Evolutionary conservation across 2,888 invertebrate genomes (phyloP).

Genomic region (Augochlorella aurata): DNA sequence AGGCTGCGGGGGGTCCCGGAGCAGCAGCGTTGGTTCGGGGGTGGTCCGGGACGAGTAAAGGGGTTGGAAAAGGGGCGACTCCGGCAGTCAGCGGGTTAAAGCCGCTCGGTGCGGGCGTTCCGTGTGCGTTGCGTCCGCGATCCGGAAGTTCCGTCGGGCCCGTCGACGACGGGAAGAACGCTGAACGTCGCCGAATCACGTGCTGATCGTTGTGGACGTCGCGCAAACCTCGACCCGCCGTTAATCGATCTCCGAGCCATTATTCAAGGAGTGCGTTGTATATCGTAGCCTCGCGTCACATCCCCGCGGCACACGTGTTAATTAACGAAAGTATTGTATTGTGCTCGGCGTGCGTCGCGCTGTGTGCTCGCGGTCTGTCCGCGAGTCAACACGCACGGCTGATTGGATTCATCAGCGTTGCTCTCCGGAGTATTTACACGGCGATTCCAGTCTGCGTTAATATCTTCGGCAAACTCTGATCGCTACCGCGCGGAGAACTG

Average conservation of each 20-base stretch:
- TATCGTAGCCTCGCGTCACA: neutral
- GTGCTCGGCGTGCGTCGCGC: neutral
- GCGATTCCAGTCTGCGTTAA: neutral
- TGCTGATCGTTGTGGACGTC: conserved; percentile 21
- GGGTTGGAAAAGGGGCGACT: conserved; percentile 78
- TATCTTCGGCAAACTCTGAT: neutral
- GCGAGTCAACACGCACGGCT: neutral
- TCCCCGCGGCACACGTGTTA: neutral
- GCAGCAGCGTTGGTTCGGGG: conserved; percentile 58
- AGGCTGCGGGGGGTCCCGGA: conserved; percentile 54
- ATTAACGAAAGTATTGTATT: conserved; percentile 2
- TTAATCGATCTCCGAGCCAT: neutral
- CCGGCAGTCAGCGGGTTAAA: conserved; percentile 78
- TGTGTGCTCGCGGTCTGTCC: neutral
- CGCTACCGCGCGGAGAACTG: neutral
- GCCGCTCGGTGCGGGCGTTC: conserved; percentile 75
- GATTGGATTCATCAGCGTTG: neutral
- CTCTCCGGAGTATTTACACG: neutral
- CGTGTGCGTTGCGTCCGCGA: conserved; percentile 34
- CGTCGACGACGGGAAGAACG: conserved; percentile 15
- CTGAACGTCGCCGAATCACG: conserved; percentile 15
- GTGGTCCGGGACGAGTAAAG: conserved; percentile 60
- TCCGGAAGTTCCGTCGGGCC: conserved; percentile 20
- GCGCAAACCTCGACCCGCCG: neutral
- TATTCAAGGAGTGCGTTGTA: neutral